Evolutionary conservation across 2,888 invertebrate genomes (phyloP).

Genomic region (Balanococcus diminutus): DNA sequence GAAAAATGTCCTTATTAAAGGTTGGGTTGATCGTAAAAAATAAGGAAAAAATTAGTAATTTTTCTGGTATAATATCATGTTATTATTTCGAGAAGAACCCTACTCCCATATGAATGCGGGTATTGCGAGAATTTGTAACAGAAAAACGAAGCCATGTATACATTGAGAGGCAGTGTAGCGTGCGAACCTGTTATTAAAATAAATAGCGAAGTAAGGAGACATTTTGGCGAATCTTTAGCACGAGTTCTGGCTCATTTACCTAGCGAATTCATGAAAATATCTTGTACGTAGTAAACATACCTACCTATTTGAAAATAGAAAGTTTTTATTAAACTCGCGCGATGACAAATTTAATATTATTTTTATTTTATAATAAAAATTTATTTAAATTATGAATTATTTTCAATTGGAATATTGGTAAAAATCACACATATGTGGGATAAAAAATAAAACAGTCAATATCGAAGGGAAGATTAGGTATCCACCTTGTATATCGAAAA

Average conservation of each 20-base stretch:
- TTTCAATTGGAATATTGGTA: no score
- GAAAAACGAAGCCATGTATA: not conserved
- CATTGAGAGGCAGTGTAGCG: not conserved
- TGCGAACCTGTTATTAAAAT: not conserved
- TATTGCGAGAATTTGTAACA: not conserved
- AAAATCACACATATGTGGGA: no score
- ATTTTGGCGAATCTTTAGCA: not conserved
- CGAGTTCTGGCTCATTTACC: not conserved
- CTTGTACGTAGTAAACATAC: not conserved
- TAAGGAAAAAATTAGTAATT: not conserved
- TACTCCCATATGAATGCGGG: not conserved
- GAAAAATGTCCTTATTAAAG: not conserved
- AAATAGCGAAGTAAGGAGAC: not conserved
- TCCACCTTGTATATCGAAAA: no score
- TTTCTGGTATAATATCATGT: not conserved
- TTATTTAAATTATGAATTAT: no score
- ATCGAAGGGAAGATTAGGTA: no score
- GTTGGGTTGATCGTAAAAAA: not conserved
- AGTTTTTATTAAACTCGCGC: not conserved
- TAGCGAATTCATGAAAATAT: not conserved
- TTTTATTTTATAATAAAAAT: no score
- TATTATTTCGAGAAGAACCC: not conserved
- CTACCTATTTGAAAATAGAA: not conserved
- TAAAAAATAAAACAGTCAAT: no score
- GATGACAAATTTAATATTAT: not conserved